A percentile compares a stretch with the other conserved stretches of the same genome.
Conservation (phyloP, 2,113 vertebrate genomes). For the Lichenostomus cassidix region DNA sequence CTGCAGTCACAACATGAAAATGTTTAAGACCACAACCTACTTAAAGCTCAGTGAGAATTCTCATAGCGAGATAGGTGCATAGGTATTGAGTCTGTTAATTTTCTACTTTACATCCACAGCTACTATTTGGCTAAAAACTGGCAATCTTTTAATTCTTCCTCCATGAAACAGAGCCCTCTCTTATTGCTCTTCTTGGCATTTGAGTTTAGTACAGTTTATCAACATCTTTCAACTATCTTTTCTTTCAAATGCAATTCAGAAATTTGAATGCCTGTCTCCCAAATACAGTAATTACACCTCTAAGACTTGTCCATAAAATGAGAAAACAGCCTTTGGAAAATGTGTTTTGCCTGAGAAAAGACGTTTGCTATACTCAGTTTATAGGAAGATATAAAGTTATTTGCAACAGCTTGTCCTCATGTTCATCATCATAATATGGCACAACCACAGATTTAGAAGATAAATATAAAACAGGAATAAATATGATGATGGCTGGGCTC, state of each 20-base stretch:
- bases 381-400: not conserved
- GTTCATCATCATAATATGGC: not conserved
- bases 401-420: not conserved
- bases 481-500: not conserved
- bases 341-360: not conserved
- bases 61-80: not conserved
- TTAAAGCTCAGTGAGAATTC: not conserved
- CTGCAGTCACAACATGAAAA: not conserved
- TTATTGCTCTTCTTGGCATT: not conserved
- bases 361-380: not conserved
- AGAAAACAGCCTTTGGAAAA: not conserved
- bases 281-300: not conserved
- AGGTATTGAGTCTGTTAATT: not conserved
- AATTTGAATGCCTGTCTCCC: not conserved
- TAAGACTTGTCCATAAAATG: not conserved
- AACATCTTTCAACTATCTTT: not conserved
- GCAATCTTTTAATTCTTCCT: not conserved
- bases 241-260: not conserved
- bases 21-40: not conserved
- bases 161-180: not conserved
- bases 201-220: not conserved
- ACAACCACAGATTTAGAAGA: not conserved
- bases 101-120: not conserved
- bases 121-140: not conserved
- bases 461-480: not conserved